A percentile compares a stretch with the other conserved stretches of the same genome.
phyloP scores from a whole-genome alignment of 2,113 vertebrate species.

The Pangasianodon hypophthalmus region DNA sequence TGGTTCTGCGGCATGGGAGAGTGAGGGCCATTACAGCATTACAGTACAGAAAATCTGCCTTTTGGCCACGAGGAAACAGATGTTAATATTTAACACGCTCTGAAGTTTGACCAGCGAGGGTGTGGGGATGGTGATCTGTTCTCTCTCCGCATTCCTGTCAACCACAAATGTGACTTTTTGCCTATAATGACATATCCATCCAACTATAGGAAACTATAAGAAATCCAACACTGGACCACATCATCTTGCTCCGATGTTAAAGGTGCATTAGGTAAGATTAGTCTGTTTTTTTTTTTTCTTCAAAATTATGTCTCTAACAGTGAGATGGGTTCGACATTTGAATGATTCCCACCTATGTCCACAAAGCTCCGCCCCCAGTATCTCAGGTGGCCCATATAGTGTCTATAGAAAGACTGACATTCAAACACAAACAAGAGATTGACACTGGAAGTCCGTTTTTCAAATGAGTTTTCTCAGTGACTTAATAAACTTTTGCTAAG shows the following conservation, averaged over 20 bases:
- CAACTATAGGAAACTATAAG: neutral
- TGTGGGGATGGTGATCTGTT: constrained; percentile 49
- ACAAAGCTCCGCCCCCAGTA: neutral
- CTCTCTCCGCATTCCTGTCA: constrained; percentile 27
- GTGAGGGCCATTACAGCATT: constrained; percentile 65
- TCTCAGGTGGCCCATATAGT: neutral
- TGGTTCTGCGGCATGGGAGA: constrained; percentile 36
- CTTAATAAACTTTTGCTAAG: neutral
- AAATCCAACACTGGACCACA: neutral
- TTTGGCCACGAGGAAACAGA: constrained; percentile 66
- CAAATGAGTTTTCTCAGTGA: neutral
- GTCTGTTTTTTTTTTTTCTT: too few relatives aligned
- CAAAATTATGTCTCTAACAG: neutral
- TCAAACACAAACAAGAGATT: neutral
- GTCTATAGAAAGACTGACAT: neutral
- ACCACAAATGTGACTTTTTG: constrained; percentile 27
- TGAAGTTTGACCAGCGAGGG: constrained; percentile 56
- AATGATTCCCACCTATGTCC: neutral
- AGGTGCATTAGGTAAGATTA: neutral
- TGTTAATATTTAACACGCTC: constrained; percentile 57
- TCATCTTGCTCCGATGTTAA: neutral
- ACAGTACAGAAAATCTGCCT: constrained; percentile 42
- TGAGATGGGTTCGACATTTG: neutral
- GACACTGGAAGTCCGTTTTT: neutral
- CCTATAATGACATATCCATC: constrained; percentile 25